Conservation (phyloP, 2,113 vertebrate genomes). For the Chaetorhynchus papuensis region DNA sequence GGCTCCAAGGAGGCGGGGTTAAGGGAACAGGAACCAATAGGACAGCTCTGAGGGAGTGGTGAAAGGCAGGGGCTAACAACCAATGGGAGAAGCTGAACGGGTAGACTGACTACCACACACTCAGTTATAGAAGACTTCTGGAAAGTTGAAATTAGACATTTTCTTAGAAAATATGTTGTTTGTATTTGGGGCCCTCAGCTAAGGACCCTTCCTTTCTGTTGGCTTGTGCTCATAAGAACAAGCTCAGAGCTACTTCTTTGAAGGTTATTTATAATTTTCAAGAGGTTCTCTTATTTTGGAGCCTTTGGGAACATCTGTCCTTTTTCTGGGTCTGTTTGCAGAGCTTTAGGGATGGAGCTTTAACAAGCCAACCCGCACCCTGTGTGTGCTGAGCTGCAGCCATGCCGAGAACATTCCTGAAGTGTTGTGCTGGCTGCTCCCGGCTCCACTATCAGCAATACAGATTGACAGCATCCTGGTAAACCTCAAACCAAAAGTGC, state of each 20-base stretch:
- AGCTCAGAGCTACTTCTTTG: not conserved
- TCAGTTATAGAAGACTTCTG: not conserved
- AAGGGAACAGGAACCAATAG: too few species aligned
- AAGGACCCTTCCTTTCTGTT: not conserved
- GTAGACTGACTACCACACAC: too few species aligned
- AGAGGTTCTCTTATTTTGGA: not conserved
- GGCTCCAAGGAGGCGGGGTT: too few species aligned
- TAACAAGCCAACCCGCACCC: not conserved
- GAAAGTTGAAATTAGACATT: not conserved
- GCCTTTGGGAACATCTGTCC: not conserved
- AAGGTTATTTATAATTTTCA: not conserved
- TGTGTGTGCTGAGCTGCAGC: not conserved
- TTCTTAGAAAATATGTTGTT: not conserved
- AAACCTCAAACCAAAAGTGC: not conserved
- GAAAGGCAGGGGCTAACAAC: too few species aligned
- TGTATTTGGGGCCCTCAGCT: not conserved
- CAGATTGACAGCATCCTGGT: not conserved
- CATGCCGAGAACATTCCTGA: fast-evolving
- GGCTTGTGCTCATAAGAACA: fast-evolving
- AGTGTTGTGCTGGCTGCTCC: not conserved
- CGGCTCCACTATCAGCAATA: fast-evolving
- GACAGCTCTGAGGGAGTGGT: too few species aligned
- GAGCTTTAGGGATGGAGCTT: not conserved
- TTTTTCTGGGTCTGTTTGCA: not conserved
- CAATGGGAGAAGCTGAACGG: too few species aligned